Conservation (phyloP, 2,113 vertebrate species). For the Alectura lathami region DNA sequence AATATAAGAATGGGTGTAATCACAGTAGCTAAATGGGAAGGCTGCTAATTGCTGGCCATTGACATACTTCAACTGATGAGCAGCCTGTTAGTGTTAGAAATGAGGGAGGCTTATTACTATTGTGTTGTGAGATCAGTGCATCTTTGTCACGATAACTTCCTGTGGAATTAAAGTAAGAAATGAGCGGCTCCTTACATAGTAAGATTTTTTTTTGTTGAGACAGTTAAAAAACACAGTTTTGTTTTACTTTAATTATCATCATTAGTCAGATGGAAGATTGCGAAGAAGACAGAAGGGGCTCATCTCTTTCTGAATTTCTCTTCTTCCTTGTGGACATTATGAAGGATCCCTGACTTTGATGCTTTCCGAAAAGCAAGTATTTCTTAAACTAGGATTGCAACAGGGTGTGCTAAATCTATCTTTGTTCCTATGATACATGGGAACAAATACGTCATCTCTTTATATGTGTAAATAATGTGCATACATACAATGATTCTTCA, state of each 20-base stretch:
- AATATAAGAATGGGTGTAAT: background rate
- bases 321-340: background rate
- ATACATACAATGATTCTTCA: background rate
- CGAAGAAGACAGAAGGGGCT: background rate
- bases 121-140: background rate
- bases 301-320: background rate
- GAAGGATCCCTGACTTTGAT: background rate
- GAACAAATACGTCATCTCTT: background rate
- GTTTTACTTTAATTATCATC: background rate
- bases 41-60: conserved; percentile 22
- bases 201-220: background rate
- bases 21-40: background rate
- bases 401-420: background rate
- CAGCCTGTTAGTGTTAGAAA: background rate
- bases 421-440: background rate
- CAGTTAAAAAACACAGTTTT: background rate
- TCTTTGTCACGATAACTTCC: background rate
- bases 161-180: background rate
- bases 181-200: background rate
- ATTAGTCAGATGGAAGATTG: background rate
- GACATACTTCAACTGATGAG: background rate
- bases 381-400: background rate
- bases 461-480: background rate
- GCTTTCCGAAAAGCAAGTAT: background rate
- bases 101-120: background rate